These are phyloP conservation scores for Peribatodes rhomboidaria DNA, from an alignment of 2,888 invertebrate genomes.

Conservation along the genomic window DNA sequence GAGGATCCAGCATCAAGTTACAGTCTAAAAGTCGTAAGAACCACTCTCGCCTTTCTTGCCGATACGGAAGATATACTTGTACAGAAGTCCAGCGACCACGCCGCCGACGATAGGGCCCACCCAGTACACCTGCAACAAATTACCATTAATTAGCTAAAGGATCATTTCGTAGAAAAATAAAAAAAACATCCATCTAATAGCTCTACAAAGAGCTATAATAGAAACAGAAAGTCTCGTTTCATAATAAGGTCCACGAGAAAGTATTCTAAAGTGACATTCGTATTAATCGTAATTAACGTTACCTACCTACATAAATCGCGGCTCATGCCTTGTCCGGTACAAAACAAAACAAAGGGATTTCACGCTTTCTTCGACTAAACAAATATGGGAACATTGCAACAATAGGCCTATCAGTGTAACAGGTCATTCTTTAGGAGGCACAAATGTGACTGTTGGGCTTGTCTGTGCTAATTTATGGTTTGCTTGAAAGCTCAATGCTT, in stretches of 20 bases:
- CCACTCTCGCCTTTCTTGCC: conserved; percentile 90
- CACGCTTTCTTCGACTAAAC: conserved; percentile 49
- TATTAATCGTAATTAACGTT: conserved; percentile 36
- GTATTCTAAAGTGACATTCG: conserved; percentile 25
- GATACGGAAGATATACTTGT: conserved; percentile 90
- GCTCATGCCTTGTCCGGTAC: conserved; percentile 28
- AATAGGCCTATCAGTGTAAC: conserved; percentile 34
- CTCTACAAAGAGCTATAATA: neutral
- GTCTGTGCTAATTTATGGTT: neutral
- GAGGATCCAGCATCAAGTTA: conserved; percentile 21
- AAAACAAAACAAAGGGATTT: conserved; percentile 46
- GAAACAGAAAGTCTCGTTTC: neutral
- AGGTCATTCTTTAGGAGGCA: conserved; percentile 26
- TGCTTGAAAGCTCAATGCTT: neutral
- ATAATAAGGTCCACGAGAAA: conserved; percentile 3
- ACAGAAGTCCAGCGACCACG: conserved; percentile 90
- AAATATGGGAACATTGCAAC: conserved; percentile 49
- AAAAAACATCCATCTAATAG: too few species aligned
- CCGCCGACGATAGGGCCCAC: conserved; percentile 94
- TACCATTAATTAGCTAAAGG: neutral
- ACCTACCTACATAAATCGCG: conserved; percentile 46
- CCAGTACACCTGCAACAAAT: conserved; percentile 91
- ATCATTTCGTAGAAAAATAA: neutral
- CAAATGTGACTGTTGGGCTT: neutral
- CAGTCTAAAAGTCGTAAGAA: conserved; percentile 91